Conservation (phyloP, 2,113 vertebrate genomes). For the Recurvirostra avosetta region DNA sequence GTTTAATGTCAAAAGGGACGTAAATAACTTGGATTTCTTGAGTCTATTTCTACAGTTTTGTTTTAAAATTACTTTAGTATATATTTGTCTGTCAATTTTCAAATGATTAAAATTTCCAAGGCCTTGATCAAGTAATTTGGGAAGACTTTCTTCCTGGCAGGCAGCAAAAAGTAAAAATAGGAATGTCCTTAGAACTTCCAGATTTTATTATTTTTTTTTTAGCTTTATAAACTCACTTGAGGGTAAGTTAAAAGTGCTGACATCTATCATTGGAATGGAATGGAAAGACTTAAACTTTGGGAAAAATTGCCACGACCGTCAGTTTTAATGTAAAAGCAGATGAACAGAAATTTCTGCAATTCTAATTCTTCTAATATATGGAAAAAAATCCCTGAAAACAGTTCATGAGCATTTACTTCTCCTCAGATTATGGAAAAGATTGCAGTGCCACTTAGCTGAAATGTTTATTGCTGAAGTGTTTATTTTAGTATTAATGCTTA, state of each 20-base stretch:
- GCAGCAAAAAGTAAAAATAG: slow-evolving; percentile 13
- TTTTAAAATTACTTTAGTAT: background rate
- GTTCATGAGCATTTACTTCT: background rate
- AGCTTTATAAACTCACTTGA: background rate
- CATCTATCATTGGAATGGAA: background rate
- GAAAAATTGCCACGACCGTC: background rate
- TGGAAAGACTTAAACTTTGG: background rate
- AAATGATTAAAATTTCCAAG: background rate
- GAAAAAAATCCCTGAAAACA: background rate
- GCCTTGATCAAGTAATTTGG: background rate
- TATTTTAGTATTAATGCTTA: slow-evolving; percentile 37
- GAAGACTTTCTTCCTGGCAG: slow-evolving; percentile 24
- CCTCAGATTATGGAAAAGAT: background rate
- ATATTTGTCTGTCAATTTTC: background rate
- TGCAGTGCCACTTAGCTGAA: background rate
- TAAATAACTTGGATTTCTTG: background rate
- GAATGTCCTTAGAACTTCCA: slow-evolving; percentile 21
- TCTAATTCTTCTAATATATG: background rate
- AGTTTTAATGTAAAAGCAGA: background rate
- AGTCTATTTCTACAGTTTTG: background rate
- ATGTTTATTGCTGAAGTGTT: slow-evolving; percentile 48
- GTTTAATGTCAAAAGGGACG: background rate
- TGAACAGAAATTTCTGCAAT: background rate
- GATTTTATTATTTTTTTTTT: background rate
- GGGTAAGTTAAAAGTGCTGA: background rate